A percentile compares a stretch with the other conserved stretches of the same genome.
These are phyloP conservation scores for Ectobius pallidus DNA, from an alignment of 2,888 invertebrate genomes.

Conservation along the genomic window DNA sequence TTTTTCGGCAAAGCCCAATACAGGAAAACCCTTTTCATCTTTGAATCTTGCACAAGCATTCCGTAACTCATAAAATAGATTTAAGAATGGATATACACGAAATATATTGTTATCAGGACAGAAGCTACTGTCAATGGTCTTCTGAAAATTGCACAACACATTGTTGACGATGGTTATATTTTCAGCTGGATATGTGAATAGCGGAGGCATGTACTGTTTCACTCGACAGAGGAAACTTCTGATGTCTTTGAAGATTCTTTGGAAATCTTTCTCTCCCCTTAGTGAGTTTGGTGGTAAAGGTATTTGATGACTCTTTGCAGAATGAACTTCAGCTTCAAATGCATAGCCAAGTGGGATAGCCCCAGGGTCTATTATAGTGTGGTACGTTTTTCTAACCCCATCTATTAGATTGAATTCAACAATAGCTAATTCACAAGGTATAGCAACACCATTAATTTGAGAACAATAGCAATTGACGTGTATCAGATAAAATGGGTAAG, in stretches of 20 bases:
- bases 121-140: neutral
- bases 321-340: neutral
- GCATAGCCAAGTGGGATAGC: neutral
- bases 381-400: conserved; percentile 35
- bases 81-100: neutral
- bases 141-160: too few relatives aligned
- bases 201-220: neutral
- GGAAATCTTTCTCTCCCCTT: neutral
- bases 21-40: neutral
- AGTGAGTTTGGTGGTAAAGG: neutral
- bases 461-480: conserved; percentile 35
- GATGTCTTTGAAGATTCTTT: neutral
- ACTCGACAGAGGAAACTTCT: neutral
- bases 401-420: conserved; percentile 31
- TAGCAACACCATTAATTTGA: conserved; percentile 28
- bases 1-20: neutral
- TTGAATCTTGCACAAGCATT: neutral
- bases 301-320: neutral
- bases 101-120: neutral
- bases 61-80: neutral
- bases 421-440: conserved; percentile 40
- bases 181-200: too few relatives aligned
- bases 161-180: too few relatives aligned
- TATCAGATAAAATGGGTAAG: conserved; percentile 6
- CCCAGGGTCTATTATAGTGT: conserved; percentile 33